phyloP scores from a whole-genome alignment of 2,888 invertebrate species.

The Agonopterix heracliana region DNA sequence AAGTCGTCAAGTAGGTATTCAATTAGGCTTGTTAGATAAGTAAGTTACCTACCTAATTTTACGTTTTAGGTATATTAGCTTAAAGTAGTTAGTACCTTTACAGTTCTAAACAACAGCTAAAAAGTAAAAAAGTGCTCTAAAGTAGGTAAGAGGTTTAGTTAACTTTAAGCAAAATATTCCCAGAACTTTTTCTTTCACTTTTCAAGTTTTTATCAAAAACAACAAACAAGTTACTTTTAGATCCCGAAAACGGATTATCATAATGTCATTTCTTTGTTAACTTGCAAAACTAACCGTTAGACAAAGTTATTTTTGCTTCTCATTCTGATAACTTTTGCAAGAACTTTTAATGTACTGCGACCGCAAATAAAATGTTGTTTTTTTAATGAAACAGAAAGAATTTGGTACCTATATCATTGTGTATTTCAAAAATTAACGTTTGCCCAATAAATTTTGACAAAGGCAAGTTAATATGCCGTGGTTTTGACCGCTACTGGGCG shows the following conservation, averaged over 20 bases:
- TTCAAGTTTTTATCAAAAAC: slow-evolving; percentile 6
- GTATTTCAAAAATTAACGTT: slow-evolving; percentile 46
- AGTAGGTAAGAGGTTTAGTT: not conserved
- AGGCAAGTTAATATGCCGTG: slow-evolving; percentile 38
- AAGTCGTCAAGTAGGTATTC: too few species aligned
- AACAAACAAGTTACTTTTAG: slow-evolving; percentile 39
- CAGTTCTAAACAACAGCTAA: too few species aligned
- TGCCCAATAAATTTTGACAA: slow-evolving; percentile 57
- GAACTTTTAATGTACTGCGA: not conserved
- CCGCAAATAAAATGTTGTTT: slow-evolving; percentile 3
- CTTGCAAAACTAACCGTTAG: slow-evolving; percentile 8
- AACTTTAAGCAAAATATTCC: not conserved
- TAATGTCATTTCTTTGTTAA: slow-evolving; percentile 58
- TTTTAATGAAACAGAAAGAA: slow-evolving; percentile 11
- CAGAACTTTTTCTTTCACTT: not conserved
- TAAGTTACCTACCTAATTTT: too few species aligned
- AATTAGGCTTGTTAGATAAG: too few species aligned
- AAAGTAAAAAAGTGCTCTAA: too few species aligned
- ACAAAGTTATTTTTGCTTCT: slow-evolving; percentile 2
- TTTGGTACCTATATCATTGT: slow-evolving; percentile 6
- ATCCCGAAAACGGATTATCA: slow-evolving; percentile 52
- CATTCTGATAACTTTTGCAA: not conserved
- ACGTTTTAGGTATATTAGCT: too few species aligned
- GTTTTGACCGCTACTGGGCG: slow-evolving; percentile 54
- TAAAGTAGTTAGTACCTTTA: too few species aligned